Base-by-base conservation (phyloP, 2,113 vertebrate species). In the Centropus bengalensis region DNA sequence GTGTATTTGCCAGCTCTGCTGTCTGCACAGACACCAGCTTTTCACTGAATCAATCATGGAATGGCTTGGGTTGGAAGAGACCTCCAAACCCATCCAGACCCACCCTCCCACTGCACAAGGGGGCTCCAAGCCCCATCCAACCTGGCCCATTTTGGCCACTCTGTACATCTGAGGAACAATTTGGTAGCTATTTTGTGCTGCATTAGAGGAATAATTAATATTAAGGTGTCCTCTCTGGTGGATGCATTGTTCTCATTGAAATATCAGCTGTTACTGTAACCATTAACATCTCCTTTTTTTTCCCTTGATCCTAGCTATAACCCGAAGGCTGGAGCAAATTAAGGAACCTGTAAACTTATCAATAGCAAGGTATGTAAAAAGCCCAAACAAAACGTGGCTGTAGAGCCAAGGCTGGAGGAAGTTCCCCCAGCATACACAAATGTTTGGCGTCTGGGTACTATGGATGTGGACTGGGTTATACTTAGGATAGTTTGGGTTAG, bases 341-440 rank as follows among this genome's bases (percentile, higher is more conserved):
- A 93, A 93, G 68, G 51, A 47, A 69, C 51, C 60, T 23, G 64
- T 36, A 23, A 55, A 60, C 6, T 52, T 71, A 2, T 5, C 82
- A 16, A 8, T 55, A 63, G 52, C 60, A 40, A 96, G 97, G 97
- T 97, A 92, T 8, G 93, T 51, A 20, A 86, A 78, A 78, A 70
- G 3, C 3, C 26, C 49, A 55, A 42, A 22, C 33, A 30, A 75
- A 75, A 27, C 7, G 12, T 19, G 16, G 4, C 52, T 55, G 4
- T 22, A 40, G 52, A 71, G 78, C 44, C 49, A 36, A 55, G 33
- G 33, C 1, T 63, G 52, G 40, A 19, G 54, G 45, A 64, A 76
- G 9, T n/a, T 55, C 33, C 76, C 15, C 12, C 67, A 76, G 28
- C 9, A 19, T 1, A 24, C 0, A 3, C 1, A 17, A 42, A 49